Conservation (phyloP, 2,113 vertebrate genomes). For the Nyctereutes procyonoides region DNA sequence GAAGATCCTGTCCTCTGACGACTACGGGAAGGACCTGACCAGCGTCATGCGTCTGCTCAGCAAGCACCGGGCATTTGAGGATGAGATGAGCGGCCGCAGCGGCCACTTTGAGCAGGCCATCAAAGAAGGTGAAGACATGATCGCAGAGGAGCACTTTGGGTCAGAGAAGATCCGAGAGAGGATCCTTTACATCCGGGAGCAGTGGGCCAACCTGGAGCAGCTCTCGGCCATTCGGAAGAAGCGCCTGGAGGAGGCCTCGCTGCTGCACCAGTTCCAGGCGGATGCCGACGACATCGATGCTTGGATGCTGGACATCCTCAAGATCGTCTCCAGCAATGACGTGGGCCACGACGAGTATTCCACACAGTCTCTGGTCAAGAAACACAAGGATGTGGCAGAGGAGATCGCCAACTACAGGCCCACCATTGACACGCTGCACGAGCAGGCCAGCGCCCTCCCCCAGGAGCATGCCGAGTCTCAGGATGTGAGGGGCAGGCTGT, state of each 20-base stretch:
- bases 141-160: conserved; percentile 93
- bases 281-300: conserved; percentile 95
- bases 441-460: conserved; percentile 91
- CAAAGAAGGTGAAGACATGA: conserved; percentile 95
- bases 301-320: conserved; percentile 96
- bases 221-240: conserved; percentile 92
- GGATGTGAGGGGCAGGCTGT: conserved; percentile 90
- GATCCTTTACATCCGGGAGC: conserved; percentile 91
- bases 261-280: conserved; percentile 95
- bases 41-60: conserved; percentile 94
- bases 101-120: conserved; percentile 94
- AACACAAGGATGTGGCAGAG: conserved; percentile 95
- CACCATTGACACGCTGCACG: conserved; percentile 93
- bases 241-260: conserved; percentile 92
- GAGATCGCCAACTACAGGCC: conserved; percentile 94
- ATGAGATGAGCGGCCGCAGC: conserved; percentile 95
- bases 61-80: conserved; percentile 95
- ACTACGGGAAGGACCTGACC: conserved; percentile 95
- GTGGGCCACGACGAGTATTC: conserved; percentile 98
- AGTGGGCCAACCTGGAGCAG: conserved; percentile 95
- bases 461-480: conserved; percentile 87
- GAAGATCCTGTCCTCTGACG: conserved; percentile 95
- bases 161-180: conserved; percentile 94
- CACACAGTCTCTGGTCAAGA: conserved; percentile 96
- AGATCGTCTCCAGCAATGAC: conserved; percentile 94